Evolutionary conservation across 2,113 vertebrate species (phyloP), one percentile per base, ranked within the genome.

Genomic region (Thunnus maccoyii): DNA sequence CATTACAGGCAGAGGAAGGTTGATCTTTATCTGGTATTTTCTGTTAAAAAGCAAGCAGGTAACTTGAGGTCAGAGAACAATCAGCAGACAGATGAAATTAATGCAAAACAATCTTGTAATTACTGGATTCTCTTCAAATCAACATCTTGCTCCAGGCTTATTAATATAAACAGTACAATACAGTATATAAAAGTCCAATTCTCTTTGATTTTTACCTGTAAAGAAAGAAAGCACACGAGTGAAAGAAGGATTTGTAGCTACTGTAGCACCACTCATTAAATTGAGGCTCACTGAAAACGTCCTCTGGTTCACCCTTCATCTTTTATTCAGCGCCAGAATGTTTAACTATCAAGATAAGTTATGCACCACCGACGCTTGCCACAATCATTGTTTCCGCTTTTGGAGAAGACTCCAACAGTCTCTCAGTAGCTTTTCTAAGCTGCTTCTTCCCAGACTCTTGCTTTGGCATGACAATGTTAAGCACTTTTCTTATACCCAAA

Each of bases 261-360:
- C 56, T 62, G 25, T 57, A 65, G 54, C 66, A 54, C n/a, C 41
- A 71, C n/a, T 73, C 30, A 78, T 54, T 27, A 50, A 72, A 58
- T 27, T 13, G 13, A 76, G 41, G 36, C 52, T 79, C 32, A 46
- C 54, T 65, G 55, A 83, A 76, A 60, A 67, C 16, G 32, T 65
- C 72, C 70, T 27, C 68, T 52, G 44, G 6, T 78, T 75, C 73
- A 73, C 70, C 77, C 73, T 76, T 68, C 41, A 76, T 86, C 75
- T 84, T 83, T 80, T 85, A 81, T 72, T 88, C 63, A 83, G 67
- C 52, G 44, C n/a, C 54, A 54, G 61, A 72, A 84, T 74, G 66
- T 82, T 78, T 56, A 72, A 80, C 51, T 58, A 69, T 63, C 18
- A 8, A 22, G 51, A 82, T 80, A 78, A 78, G 63, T 84, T 63